Evolutionary conservation across 2,888 invertebrate genomes (phyloP).

Genomic region (Caenorhabditis uteleia): DNA sequence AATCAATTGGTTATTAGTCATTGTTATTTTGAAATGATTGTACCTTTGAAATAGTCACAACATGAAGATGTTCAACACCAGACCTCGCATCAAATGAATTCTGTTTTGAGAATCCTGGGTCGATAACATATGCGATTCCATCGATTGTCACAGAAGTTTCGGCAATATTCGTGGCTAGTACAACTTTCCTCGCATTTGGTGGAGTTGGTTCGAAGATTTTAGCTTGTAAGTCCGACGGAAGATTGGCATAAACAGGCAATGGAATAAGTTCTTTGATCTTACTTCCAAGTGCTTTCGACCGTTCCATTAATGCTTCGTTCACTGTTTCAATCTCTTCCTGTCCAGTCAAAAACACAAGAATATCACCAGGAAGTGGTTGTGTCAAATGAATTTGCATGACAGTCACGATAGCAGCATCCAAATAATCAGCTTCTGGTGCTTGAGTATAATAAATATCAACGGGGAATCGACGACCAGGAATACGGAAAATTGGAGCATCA

Average conservation of each 20-base stretch:
- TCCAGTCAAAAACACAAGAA: slow-evolving; percentile 89
- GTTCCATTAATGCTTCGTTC: slow-evolving; percentile 76
- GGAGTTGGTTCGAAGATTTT: slow-evolving; percentile 98
- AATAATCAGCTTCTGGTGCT: slow-evolving; percentile 97
- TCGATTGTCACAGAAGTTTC: slow-evolving; percentile 99
- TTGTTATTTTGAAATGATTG: background rate
- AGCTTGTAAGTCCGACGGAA: slow-evolving; percentile 97
- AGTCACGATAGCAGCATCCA: slow-evolving; percentile 77
- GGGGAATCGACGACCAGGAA: slow-evolving; percentile 89
- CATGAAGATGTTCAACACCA: slow-evolving; percentile 97
- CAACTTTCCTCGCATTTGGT: slow-evolving; percentile 90
- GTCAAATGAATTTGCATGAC: slow-evolving; percentile 97
- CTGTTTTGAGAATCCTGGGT: slow-evolving; percentile 99
- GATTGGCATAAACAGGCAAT: slow-evolving; percentile 94
- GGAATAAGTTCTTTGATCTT: slow-evolving; percentile 90
- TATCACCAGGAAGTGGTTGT: slow-evolving; percentile 87
- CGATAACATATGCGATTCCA: slow-evolving; percentile 97
- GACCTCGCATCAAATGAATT: slow-evolving; percentile 96
- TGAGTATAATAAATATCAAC: slow-evolving; percentile 99
- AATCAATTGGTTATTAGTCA: slow-evolving; percentile 1
- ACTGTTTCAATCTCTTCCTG: slow-evolving; percentile 69
- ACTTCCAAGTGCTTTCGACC: slow-evolving; percentile 87
- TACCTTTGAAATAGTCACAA: slow-evolving; percentile 93
- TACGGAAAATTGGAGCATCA: slow-evolving; percentile 94
- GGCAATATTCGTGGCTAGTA: slow-evolving; percentile 97